Percentiles rank a stretch among this genome's conserved stretches.
phyloP scores from a whole-genome alignment of 2,888 invertebrate species.

The Athalia circularis region DNA sequence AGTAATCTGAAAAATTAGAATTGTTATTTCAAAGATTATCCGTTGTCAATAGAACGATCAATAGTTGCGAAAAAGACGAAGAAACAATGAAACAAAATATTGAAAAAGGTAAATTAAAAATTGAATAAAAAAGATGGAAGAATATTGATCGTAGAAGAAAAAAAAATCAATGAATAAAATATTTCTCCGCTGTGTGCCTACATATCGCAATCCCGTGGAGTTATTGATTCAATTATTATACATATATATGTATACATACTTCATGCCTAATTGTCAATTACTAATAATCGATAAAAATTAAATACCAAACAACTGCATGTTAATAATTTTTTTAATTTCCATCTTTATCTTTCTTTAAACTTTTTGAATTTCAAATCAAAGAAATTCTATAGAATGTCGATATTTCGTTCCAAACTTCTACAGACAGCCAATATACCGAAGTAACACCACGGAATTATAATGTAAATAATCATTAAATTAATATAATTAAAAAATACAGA shows the following conservation, averaged over 20 bases:
- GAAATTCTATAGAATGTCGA: not conserved
- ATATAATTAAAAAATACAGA: conserved; percentile 33
- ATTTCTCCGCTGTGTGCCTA: conserved; percentile 44
- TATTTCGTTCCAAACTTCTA: conserved; percentile 22
- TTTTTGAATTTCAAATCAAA: not conserved
- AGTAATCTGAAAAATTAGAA: not conserved
- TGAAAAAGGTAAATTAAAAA: not conserved
- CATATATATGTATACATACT: not conserved
- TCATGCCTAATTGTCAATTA: conserved; percentile 40
- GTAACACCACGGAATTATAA: conserved; percentile 42
- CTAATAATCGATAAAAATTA: not conserved
- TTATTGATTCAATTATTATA: conserved; percentile 22
- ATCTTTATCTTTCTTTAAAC: not conserved
- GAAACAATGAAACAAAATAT: not conserved
- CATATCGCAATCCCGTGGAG: conserved; percentile 45
- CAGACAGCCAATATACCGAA: conserved; percentile 10
- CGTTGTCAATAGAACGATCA: conserved; percentile 17
- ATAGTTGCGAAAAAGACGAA: not conserved
- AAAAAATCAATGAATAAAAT: not conserved
- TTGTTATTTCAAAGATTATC: conserved; percentile 12
- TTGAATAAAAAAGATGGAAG: not conserved
- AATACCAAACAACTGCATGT: not conserved
- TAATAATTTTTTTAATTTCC: not conserved
- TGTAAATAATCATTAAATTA: conserved; percentile 45
- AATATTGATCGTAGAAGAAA: not conserved